Conservation (phyloP, 2,888 invertebrate genomes). For the Sialis lutaria region DNA sequence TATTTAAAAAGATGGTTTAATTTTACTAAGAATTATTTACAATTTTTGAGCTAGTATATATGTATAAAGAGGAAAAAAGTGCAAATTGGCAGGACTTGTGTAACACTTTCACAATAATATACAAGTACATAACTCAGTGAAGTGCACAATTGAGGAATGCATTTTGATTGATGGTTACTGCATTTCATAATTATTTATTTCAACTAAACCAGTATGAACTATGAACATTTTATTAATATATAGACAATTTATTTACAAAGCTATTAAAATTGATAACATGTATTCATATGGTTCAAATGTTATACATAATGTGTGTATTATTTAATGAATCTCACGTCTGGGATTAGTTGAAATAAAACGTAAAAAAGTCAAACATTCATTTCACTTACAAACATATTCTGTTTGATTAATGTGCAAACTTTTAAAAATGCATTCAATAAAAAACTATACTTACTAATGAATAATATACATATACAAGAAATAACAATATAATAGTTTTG, state of each 20-base stretch:
- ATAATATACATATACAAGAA: not conserved
- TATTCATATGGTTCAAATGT: too few species aligned
- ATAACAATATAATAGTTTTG: not conserved
- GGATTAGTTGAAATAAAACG: too few species aligned
- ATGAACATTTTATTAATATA: too few species aligned
- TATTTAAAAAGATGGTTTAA: too few species aligned
- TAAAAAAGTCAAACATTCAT: not conserved
- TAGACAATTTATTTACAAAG: too few species aligned
- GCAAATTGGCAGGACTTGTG: conserved; percentile 6
- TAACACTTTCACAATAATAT: conserved; percentile 1
- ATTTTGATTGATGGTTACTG: not conserved
- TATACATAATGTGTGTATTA: too few species aligned
- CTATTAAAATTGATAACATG: too few species aligned
- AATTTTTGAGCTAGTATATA: conserved; percentile 1
- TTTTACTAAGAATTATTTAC: not conserved
- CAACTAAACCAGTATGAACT: not conserved
- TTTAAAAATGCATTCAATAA: not conserved
- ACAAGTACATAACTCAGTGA: not conserved
- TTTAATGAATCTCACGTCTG: too few species aligned
- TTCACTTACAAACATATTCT: not conserved
- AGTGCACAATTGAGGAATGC: too few species aligned
- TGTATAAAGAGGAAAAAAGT: not conserved
- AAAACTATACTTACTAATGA: not conserved
- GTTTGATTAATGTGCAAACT: not conserved
- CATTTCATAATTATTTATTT: not conserved